phyloP scores from a whole-genome alignment of 2,888 invertebrate species.

The Liodrosophila aerea region DNA sequence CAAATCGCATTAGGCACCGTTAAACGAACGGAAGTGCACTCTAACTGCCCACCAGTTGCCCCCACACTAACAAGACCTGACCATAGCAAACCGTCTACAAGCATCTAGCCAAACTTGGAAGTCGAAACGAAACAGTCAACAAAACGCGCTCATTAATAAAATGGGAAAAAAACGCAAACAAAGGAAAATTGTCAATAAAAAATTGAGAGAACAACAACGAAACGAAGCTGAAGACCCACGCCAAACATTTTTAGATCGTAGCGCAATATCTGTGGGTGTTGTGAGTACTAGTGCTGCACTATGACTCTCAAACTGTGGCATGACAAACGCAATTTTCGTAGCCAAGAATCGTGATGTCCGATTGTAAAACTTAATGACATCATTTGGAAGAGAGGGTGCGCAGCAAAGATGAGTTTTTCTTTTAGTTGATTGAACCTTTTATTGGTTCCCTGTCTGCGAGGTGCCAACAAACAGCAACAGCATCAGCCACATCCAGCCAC shows the following conservation, averaged over 20 bases:
- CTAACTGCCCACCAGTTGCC: constrained; percentile 56
- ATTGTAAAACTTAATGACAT: constrained; percentile 66
- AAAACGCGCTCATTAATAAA: constrained; percentile 73
- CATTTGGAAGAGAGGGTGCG: constrained; percentile 43
- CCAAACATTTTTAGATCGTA: constrained; percentile 31
- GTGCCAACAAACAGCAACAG: constrained; percentile 36
- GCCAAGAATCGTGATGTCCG: constrained; percentile 52
- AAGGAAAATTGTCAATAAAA: constrained; percentile 69
- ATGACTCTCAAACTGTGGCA: constrained; percentile 60
- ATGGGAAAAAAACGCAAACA: constrained; percentile 45
- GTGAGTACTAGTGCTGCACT: constrained; percentile 14
- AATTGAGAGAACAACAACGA: constrained; percentile 30
- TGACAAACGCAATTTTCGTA: constrained; percentile 65
- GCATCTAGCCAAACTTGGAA: constrained; percentile 42
- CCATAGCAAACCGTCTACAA: constrained; percentile 26
- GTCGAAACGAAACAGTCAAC: constrained; percentile 33
- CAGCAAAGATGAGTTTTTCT: constrained; percentile 3
- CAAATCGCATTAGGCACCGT: constrained; percentile 51
- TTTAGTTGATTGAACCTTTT: constrained; percentile 72
- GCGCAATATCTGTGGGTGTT: constrained; percentile 49
- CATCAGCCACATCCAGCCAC: constrained; percentile 12
- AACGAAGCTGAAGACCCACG: constrained; percentile 51
- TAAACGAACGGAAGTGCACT: constrained; percentile 69
- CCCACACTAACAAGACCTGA: constrained; percentile 36
- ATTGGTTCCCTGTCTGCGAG: constrained; percentile 48